phyloP scores from a whole-genome alignment of 2,113 vertebrate genomes.

The Podarcis cretensis region DNA sequence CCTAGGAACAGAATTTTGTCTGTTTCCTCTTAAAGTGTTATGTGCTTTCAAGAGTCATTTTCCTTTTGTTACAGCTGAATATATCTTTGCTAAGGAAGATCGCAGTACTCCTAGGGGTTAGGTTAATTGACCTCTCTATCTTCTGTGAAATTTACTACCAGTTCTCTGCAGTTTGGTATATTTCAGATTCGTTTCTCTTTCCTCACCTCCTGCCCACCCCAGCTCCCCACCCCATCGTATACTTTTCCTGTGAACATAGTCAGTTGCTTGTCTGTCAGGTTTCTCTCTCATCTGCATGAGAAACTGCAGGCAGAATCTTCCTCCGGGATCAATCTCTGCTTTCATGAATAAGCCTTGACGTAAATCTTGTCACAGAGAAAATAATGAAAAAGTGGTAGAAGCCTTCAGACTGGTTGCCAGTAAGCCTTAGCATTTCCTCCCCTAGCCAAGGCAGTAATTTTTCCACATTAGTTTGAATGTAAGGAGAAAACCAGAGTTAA shows the following conservation, averaged over 20 bases:
- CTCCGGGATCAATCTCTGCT: constrained; percentile 20
- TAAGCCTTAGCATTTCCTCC: not conserved
- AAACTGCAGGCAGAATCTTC: constrained; percentile 42
- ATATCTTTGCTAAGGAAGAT: not conserved
- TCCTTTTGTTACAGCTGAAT: not conserved
- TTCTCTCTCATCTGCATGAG: constrained; percentile 30
- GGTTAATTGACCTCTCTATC: not conserved
- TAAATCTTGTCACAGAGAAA: constrained; percentile 62
- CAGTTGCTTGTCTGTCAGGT: constrained; percentile 44
- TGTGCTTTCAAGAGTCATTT: not conserved
- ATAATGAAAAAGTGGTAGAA: constrained; percentile 42
- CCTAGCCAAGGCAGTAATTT: constrained; percentile 21
- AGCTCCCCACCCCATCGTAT: not conserved
- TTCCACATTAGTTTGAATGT: constrained; percentile 48
- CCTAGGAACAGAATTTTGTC: not conserved
- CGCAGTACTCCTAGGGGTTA: not conserved
- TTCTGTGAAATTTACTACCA: not conserved
- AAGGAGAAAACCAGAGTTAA: constrained; percentile 48
- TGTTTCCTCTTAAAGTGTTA: not conserved
- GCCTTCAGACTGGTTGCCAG: not conserved
- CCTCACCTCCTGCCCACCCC: not conserved
- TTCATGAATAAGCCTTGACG: constrained; percentile 61
- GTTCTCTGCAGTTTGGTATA: not conserved
- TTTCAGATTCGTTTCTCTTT: not conserved
- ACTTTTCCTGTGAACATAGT: constrained; percentile 2